These are phyloP conservation scores for Himalopsyche phryganea DNA, from an alignment of 1,140 invertebrate species.

Conservation along the genomic window DNA sequence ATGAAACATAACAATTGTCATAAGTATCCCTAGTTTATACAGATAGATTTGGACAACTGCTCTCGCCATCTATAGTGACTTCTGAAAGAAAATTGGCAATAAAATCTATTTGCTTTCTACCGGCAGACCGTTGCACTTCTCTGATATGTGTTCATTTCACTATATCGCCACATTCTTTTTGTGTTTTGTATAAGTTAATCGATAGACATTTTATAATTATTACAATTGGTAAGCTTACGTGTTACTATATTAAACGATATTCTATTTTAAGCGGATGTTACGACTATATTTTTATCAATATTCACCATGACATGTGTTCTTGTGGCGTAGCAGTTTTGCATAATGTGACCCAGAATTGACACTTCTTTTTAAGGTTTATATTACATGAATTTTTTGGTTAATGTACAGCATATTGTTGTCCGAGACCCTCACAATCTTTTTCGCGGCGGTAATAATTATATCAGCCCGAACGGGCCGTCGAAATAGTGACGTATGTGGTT, in stretches of 20 bases:
- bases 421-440: too few species aligned
- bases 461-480: too few species aligned
- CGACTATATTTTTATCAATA: background rate
- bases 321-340: constrained; percentile 29
- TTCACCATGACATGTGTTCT: constrained; percentile 5
- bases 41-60: too few species aligned
- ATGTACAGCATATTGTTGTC: too few species aligned
- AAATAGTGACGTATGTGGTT: too few species aligned
- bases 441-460: too few species aligned
- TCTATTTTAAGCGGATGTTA: background rate
- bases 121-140: constrained; percentile 7
- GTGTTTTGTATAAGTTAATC: constrained; percentile 51
- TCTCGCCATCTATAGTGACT: too few species aligned
- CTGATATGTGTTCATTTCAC: constrained; percentile 51
- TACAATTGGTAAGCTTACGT: constrained; percentile 18
- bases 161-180: constrained; percentile 54
- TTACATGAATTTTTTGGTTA: background rate
- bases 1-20: too few species aligned
- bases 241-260: too few species aligned
- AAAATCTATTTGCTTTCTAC: too few species aligned
- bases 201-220: constrained; percentile 39
- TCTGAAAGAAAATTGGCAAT: too few species aligned
- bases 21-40: too few species aligned
- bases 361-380: constrained; percentile 12
- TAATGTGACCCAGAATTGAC: constrained; percentile 31